A percentile compares a stretch with the other conserved stretches of the same genome.
phyloP scores from a whole-genome alignment of 1,140 invertebrate species.

The Euwallacea similis region DNA sequence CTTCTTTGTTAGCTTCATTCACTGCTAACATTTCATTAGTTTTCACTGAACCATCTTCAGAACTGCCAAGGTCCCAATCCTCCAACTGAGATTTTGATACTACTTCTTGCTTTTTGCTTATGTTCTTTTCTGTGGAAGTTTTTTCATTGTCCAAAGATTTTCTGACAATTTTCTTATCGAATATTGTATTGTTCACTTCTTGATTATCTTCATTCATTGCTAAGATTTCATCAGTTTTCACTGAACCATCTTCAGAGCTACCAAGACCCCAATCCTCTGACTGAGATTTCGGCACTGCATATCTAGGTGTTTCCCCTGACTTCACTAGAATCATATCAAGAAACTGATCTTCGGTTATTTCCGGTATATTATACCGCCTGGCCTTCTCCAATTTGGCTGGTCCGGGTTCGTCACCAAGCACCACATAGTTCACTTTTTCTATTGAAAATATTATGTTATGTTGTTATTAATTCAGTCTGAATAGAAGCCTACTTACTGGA shows the following conservation, averaged over 20 bases:
- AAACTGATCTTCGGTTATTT: constrained; percentile 82
- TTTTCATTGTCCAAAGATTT: constrained; percentile 1
- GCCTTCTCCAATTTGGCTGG: constrained; percentile 82
- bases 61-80: constrained; percentile 16
- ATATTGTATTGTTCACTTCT: background rate
- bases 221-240: background rate
- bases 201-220: background rate
- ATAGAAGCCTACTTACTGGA: constrained; percentile 59
- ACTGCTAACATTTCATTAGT: background rate
- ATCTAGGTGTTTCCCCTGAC: constrained; percentile 52
- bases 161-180: too few relatives aligned
- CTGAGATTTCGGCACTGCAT: constrained; percentile 26
- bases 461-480: background rate
- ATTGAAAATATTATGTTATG: constrained; percentile 20
- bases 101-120: too few relatives aligned
- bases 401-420: constrained; percentile 83
- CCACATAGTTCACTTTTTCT: constrained; percentile 74
- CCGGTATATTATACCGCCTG: constrained; percentile 66
- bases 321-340: constrained; percentile 74
- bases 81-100: constrained; percentile 15
- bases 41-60: constrained; percentile 2
- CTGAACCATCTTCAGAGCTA: background rate
- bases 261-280: constrained; percentile 22
- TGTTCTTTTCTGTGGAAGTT: constrained; percentile 16
- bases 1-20: background rate